Evolutionary conservation across 2,888 invertebrate species (phyloP).

Genomic region (Thera britannica): DNA sequence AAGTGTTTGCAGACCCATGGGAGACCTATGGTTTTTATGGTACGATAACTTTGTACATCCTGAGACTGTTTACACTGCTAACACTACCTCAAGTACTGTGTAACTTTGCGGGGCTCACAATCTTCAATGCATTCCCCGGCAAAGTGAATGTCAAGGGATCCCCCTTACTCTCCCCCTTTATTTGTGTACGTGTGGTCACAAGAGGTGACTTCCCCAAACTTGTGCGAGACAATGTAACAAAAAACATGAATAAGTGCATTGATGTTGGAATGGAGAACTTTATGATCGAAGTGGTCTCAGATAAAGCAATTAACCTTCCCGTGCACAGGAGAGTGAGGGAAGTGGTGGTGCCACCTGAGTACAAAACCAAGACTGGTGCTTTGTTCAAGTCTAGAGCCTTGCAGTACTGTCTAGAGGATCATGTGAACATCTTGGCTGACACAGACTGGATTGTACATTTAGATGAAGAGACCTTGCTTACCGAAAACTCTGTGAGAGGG

Average conservation of each 20-base stretch:
- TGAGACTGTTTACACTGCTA: conserved; percentile 92
- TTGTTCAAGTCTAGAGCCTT: conserved; percentile 97
- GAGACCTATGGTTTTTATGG: conserved; percentile 91
- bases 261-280: conserved; percentile 97
- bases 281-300: conserved; percentile 97
- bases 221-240: conserved; percentile 93
- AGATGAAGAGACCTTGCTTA: conserved; percentile 97
- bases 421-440: conserved; percentile 93
- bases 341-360: conserved; percentile 94
- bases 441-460: conserved; percentile 98
- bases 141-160: conserved; percentile 95
- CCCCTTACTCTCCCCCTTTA: conserved; percentile 95
- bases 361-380: conserved; percentile 95
- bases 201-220: conserved; percentile 97
- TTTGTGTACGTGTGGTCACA: conserved; percentile 97
- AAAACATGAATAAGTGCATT: conserved; percentile 94
- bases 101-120: conserved; percentile 93
- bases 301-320: conserved; percentile 92
- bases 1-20: conserved; percentile 90
- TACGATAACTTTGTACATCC: conserved; percentile 89
- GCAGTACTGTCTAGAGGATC: conserved; percentile 97
- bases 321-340: conserved; percentile 92
- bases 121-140: conserved; percentile 98
- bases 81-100: conserved; percentile 95
- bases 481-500: conserved; percentile 95